phyloP scores from a whole-genome alignment of 2,113 vertebrate species.

The Odocoileus virginianus region DNA sequence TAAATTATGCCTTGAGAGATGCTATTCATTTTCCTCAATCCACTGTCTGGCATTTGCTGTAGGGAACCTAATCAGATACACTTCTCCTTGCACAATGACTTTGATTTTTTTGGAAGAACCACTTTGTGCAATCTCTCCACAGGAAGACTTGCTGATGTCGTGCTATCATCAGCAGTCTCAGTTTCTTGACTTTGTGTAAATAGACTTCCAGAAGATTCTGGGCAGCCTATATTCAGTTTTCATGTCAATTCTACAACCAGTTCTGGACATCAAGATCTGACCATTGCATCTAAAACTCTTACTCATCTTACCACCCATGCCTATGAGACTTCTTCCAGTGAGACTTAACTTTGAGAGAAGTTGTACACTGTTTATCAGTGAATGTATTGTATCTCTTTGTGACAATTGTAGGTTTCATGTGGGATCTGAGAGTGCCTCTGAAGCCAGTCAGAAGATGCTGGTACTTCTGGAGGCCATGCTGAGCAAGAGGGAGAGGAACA shows the following conservation, averaged over 20 bases:
- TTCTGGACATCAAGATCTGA: constrained; percentile 92
- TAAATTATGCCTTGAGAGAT: background rate
- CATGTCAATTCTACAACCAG: constrained; percentile 90
- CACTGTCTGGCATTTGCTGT: constrained; percentile 90
- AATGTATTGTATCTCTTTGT: constrained; percentile 92
- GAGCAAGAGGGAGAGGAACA: background rate
- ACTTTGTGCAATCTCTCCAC: constrained; percentile 89
- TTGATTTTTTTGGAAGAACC: constrained; percentile 91
- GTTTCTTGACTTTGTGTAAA: constrained; percentile 91
- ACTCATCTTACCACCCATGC: constrained; percentile 88
- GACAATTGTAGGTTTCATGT: constrained; percentile 87
- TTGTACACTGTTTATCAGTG: constrained; percentile 90
- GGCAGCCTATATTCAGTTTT: constrained; percentile 92
- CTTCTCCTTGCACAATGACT: constrained; percentile 87
- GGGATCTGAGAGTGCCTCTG: constrained; percentile 86
- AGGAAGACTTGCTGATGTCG: constrained; percentile 87
- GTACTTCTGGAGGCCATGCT: background rate
- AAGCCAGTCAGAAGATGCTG: constrained; percentile 53
- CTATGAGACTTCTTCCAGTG: constrained; percentile 92
- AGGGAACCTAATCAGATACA: constrained; percentile 90
- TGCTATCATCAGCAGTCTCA: constrained; percentile 85
- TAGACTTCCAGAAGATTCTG: constrained; percentile 88
- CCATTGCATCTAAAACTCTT: constrained; percentile 90
- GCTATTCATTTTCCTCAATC: constrained; percentile 91
- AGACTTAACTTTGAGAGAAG: constrained; percentile 90